phyloP scores from a whole-genome alignment of 1,140 invertebrate genomes.

The Caenorhabditis briggsae region DNA sequence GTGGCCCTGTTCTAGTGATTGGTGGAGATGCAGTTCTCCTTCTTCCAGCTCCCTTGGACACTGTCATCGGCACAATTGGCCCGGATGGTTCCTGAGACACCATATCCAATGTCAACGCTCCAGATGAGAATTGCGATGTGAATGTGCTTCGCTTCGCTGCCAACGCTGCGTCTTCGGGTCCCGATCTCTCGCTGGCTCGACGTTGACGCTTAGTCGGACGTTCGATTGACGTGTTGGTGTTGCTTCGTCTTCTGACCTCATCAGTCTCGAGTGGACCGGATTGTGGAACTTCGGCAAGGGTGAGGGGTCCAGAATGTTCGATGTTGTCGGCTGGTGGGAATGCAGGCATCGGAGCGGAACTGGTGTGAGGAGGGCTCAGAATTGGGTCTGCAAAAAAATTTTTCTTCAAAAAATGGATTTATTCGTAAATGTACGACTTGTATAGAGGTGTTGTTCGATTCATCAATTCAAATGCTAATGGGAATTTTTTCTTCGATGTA shows the following conservation, averaged over 20 bases:
- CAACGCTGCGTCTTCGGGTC: neutral
- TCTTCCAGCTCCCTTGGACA: neutral
- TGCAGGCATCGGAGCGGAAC: neutral
- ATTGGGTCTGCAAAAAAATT: constrained; percentile 10
- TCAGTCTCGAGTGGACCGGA: neutral
- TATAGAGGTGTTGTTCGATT: no score
- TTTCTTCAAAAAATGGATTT: no score
- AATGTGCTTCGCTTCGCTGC: no score
- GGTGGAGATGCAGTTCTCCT: neutral
- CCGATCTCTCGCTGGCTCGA: constrained; percentile 3
- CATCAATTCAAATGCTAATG: no score
- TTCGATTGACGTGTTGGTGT: neutral
- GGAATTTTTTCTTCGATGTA: no score
- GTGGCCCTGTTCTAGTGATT: neutral
- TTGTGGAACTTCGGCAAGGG: neutral
- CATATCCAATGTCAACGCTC: neutral
- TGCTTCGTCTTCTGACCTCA: neutral
- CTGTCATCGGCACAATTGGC: neutral
- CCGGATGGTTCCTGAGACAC: neutral
- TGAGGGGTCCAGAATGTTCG: neutral
- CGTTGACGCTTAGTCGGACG: neutral
- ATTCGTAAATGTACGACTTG: neutral
- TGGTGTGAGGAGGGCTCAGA: neutral
- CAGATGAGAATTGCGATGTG: neutral
- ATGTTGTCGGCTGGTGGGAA: neutral